Base-by-base conservation (phyloP, 2,797 vertebrate species). In the Chromobotia macracanthus region DNA sequence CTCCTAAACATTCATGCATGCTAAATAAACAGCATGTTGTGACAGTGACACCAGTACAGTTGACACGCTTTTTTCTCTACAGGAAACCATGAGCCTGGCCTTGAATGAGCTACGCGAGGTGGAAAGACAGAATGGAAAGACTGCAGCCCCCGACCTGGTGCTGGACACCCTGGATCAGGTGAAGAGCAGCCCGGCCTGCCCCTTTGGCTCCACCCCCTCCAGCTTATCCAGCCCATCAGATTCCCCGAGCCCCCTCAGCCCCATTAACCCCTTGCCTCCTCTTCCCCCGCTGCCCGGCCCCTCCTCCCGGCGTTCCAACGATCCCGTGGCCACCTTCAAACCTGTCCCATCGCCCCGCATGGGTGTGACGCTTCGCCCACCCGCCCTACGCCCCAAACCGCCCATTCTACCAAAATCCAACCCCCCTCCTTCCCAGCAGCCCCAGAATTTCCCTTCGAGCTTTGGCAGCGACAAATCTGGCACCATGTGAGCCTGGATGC, bases 81-180 rank as follows among this genome's bases (percentile, higher is more conserved):
- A 99, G 90, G 97, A 99, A 90, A 97, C 96, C 0, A 96, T 99
- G 95, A 98, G 94, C 23, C 94, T 96, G 0, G 96, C 96, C 0
- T 90, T 99, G 86, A 98, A 96, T 0, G 97, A 98, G 89, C 89
- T 99, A 23, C 91, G 96, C 23, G 96, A 98, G 88, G 91, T 97
- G 82, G 97, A 98, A 88, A 92, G 96, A 11, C 95, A 96, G 84
- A 96, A 96, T 84, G 95, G 96, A 0, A 94, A 97, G 48, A 95
- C 96, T 0, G 92, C 92, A 0, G 91, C 93, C 1, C 98, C 98
- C 0, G 98, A 99, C 1, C 96, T 99, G 13, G 98, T 99, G 19
- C 90, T 99, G 89, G 98, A 99, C 90, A 98, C 98, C 15, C 89
- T 99, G 90, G 98, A 99, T 71, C 97, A 97, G 89, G 89, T 97